A percentile compares a stretch with the other conserved stretches of the same genome.
phyloP scores from a whole-genome alignment of 2,888 invertebrate genomes.

The Apeira syringaria region DNA sequence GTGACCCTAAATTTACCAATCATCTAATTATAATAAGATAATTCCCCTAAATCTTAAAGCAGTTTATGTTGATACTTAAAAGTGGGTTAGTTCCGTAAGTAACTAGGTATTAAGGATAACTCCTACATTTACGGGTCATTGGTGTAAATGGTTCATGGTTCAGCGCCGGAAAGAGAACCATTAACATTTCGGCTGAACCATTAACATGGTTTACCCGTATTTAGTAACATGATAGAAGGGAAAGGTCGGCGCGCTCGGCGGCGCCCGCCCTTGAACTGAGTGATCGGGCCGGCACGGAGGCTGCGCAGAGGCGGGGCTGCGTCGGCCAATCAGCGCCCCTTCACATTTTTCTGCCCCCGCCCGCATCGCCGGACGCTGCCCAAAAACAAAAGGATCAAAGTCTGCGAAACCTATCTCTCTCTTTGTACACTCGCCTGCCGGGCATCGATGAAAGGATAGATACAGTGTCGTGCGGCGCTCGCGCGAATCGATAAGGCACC shows the following conservation, averaged over 20 bases:
- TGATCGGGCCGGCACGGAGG: constrained; percentile 47
- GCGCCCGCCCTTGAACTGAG: constrained; percentile 81
- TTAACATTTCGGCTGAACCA: no score
- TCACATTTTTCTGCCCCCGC: constrained; percentile 82
- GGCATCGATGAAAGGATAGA: constrained; percentile 83
- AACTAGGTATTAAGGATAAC: no score
- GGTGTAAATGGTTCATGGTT: no score
- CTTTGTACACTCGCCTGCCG: constrained; percentile 80
- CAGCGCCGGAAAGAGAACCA: no score
- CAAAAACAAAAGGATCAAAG: constrained; percentile 84
- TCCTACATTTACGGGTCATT: no score
- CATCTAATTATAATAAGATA: no score
- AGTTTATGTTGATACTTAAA: no score
- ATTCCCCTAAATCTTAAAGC: no score
- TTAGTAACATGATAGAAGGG: no score
- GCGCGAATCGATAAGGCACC: constrained; percentile 76
- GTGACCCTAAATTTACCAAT: no score
- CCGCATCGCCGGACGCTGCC: constrained; percentile 82
- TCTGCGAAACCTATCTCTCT: constrained; percentile 84
- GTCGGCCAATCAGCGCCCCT: constrained; percentile 80
- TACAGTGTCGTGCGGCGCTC: constrained; percentile 82
- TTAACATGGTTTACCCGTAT: no score
- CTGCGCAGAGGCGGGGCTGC: constrained; percentile 69
- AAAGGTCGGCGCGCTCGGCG: constrained; percentile 62
- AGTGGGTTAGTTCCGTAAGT: no score